Percentiles rank a stretch among this genome's conserved stretches.
phyloP scores from a whole-genome alignment of 2,888 invertebrate species.

The Orthonevra nobilis region DNA sequence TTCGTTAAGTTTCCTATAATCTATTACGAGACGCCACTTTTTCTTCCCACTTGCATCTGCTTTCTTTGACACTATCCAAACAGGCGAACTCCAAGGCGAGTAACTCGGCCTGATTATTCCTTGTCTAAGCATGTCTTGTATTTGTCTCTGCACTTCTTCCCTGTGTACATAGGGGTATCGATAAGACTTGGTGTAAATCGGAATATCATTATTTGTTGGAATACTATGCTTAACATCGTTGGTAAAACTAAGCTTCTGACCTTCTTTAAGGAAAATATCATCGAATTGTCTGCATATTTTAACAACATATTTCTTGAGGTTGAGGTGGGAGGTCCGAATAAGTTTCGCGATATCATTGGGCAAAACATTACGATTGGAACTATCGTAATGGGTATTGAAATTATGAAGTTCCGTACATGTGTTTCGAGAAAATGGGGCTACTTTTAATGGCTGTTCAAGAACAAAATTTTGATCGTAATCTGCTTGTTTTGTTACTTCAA shows the following conservation, averaged over 20 bases:
- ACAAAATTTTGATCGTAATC: neutral
- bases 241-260: no score
- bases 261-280: no score
- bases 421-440: neutral
- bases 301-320: no score
- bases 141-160: neutral
- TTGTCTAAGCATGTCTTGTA: no score
- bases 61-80: neutral
- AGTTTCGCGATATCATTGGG: no score
- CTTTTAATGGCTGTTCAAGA: neutral
- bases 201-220: no score
- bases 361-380: no score
- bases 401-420: neutral
- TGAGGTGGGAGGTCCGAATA: neutral
- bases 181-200: no score
- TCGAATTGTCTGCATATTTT: no score
- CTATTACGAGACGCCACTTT: slow-evolving; percentile 1
- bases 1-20: neutral
- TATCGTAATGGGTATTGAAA: neutral
- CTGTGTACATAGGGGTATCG: no score
- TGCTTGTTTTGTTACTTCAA: neutral
- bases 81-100: neutral
- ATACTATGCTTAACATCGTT: no score
- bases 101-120: no score
- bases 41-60: neutral